A percentile compares a stretch with the other conserved stretches of the same genome.
Evolutionary conservation across 2,797 vertebrate species (phyloP).

Genomic region (Spea hammondii): DNA sequence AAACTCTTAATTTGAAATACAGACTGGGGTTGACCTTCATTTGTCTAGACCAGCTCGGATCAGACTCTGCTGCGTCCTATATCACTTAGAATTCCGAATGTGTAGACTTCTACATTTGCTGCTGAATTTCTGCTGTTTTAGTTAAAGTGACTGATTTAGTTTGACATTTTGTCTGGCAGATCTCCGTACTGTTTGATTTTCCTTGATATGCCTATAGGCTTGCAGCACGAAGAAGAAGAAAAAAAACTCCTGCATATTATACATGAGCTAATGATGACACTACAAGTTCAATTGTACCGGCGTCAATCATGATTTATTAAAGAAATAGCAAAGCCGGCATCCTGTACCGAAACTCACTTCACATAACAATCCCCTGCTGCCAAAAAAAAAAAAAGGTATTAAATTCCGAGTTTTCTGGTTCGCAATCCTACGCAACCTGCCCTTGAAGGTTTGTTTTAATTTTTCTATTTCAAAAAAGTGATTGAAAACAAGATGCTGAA

Average conservation of each 20-base stretch:
- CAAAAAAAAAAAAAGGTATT: constrained; percentile 2
- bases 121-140: constrained; percentile 20
- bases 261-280: constrained; percentile 48
- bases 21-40: not conserved
- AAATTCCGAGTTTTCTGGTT: constrained; percentile 14
- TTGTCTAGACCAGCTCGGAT: not conserved
- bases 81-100: constrained; percentile 12
- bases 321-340: constrained; percentile 16
- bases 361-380: constrained; percentile 1
- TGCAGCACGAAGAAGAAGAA: constrained; percentile 8
- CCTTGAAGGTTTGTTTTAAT: constrained; percentile 9
- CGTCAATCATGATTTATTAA: constrained; percentile 50
- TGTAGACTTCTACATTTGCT: constrained; percentile 26
- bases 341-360: constrained; percentile 6
- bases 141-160: constrained; percentile 40
- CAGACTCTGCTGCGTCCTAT: not conserved
- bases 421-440: constrained; percentile 4
- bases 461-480: not conserved
- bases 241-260: constrained; percentile 37
- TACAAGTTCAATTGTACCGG: constrained; percentile 43
- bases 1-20: not conserved
- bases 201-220: constrained; percentile 48
- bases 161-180: constrained; percentile 48
- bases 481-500: not conserved
- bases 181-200: constrained; percentile 47